These are phyloP conservation scores for Scomber japonicus DNA, from an alignment of 2,113 vertebrate species.

Conservation along the genomic window DNA sequence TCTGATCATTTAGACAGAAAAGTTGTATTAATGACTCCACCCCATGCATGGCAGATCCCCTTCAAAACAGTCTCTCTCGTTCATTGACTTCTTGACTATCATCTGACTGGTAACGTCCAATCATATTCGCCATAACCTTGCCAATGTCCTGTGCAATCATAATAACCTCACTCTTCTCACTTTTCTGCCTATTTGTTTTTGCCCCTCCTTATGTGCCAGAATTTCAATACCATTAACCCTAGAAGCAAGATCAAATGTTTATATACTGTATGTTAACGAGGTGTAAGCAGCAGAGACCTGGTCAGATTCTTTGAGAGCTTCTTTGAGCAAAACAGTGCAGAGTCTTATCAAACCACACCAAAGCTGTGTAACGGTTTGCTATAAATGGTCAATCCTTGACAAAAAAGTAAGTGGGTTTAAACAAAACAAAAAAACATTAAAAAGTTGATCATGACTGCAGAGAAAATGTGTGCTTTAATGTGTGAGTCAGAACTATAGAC, in stretches of 20 bases:
- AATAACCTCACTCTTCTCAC: not conserved
- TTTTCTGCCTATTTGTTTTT: not conserved
- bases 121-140: not conserved
- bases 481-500: conserved; percentile 19
- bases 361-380: not conserved
- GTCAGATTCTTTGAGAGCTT: conserved; percentile 19
- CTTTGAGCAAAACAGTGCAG: conserved; percentile 1
- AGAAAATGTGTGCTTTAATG: not conserved
- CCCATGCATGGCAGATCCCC: no score
- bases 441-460: not conserved
- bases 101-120: not conserved
- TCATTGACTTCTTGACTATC: conserved; percentile 1
- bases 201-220: not conserved
- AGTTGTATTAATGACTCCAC: no score
- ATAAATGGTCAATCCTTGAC: not conserved
- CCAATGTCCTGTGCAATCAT: not conserved
- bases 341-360: not conserved
- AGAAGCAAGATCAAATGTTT: not conserved
- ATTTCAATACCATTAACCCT: conserved; percentile 22
- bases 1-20: no score
- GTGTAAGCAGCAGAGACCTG: conserved; percentile 8
- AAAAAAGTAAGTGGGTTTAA: not conserved
- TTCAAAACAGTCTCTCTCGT: not conserved
- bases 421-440: conserved; percentile 2
- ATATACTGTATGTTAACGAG: conserved; percentile 14